A percentile compares a stretch with the other conserved stretches of the same genome.
phyloP scores from a whole-genome alignment of 2,888 invertebrate species.

The Auanema freiburgensis region DNA sequence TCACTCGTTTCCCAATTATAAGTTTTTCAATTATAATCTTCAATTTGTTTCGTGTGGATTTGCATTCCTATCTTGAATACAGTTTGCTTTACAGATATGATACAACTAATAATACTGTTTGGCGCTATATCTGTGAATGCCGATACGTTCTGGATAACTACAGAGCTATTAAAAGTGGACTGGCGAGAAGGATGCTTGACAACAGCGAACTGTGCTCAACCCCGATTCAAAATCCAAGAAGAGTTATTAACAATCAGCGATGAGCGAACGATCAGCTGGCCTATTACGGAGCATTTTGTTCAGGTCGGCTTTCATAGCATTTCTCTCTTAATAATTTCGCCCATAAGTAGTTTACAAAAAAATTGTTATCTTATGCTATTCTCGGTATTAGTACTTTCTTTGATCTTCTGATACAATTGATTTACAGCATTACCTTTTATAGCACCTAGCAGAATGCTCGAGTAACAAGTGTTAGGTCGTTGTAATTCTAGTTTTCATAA shows the following conservation, averaged over 20 bases:
- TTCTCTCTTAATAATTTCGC: no score
- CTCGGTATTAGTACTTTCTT: no score
- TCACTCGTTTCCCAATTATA: neutral
- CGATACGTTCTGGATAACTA: constrained; percentile 53
- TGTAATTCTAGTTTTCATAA: no score
- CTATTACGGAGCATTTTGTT: constrained; percentile 45
- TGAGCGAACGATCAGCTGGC: constrained; percentile 44
- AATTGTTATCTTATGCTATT: no score
- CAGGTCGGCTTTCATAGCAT: constrained; percentile 39
- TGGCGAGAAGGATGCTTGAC: constrained; percentile 58
- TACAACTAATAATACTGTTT: constrained; percentile 8
- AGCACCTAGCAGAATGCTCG: no score
- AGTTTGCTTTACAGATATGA: no score
- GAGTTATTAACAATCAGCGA: constrained; percentile 42
- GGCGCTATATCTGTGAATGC: constrained; percentile 12
- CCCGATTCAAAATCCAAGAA: constrained; percentile 47
- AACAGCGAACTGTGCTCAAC: constrained; percentile 53
- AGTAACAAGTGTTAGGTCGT: no score
- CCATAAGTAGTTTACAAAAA: no score
- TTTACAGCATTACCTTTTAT: no score
- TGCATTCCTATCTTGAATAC: no score
- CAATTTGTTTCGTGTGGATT: neutral
- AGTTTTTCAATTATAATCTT: neutral
- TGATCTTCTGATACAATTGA: no score
- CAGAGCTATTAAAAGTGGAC: constrained; percentile 49